Evolutionary conservation across 2,888 invertebrate species (phyloP).

Genomic region (Rhorus exstirpatorius): DNA sequence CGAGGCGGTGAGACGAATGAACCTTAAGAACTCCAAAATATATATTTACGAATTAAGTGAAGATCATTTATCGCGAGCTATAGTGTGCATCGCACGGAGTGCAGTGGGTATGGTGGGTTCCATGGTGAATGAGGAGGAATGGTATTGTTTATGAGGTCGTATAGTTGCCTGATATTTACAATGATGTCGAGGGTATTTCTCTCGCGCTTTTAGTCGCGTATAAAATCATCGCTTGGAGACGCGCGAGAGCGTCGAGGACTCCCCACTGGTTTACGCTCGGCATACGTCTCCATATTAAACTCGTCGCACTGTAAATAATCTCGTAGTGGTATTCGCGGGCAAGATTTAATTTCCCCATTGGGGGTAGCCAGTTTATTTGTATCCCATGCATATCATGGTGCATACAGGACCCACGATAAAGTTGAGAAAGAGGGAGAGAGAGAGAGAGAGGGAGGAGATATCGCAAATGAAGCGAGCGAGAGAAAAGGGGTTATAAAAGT

Average conservation of each 20-base stretch:
- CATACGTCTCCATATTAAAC: constrained; percentile 79
- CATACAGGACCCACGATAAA: constrained; percentile 47
- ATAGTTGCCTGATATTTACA: constrained; percentile 84
- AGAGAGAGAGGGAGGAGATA: constrained; percentile 20
- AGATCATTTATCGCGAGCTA: constrained; percentile 7
- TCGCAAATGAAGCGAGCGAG: constrained; percentile 39
- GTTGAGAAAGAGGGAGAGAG: constrained; percentile 32
- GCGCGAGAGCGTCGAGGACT: constrained; percentile 78
- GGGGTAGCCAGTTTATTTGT: constrained; percentile 67
- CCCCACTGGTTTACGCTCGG: constrained; percentile 83
- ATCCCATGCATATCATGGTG: not conserved
- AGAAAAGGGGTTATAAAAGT: constrained; percentile 55
- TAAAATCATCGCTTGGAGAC: constrained; percentile 73
- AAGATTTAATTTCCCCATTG: constrained; percentile 78
- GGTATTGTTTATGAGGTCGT: constrained; percentile 83
- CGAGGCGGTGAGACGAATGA: too few species aligned
- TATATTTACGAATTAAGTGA: constrained; percentile 39
- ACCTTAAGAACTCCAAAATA: too few species aligned
- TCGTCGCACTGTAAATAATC: constrained; percentile 80
- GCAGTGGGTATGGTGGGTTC: not conserved
- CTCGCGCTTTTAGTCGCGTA: constrained; percentile 60
- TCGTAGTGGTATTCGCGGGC: constrained; percentile 62
- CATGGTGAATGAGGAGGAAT: constrained; percentile 23
- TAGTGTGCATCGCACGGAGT: constrained; percentile 21
- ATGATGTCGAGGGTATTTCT: constrained; percentile 79